Evolutionary conservation across 1,140 invertebrate genomes (phyloP), one percentile per base, ranked within the genome.

Genomic region (Atta colombica): DNA sequence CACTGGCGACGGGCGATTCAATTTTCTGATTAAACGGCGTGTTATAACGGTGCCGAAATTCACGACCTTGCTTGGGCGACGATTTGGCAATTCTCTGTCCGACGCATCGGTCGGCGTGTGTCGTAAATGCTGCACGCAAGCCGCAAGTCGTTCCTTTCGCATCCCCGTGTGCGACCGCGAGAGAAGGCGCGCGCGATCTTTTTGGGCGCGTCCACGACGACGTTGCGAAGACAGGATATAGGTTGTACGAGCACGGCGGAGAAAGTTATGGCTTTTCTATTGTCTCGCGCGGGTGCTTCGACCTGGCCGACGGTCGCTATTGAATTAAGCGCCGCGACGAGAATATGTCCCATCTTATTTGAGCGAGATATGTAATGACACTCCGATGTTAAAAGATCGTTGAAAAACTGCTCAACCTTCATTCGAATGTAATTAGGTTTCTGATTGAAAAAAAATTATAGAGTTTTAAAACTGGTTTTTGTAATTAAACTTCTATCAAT

Each of bases 221-320:
- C 69, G 61, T 39, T 58, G 55, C 84, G 49, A 63, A 68, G 87
- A 90, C 89, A 86, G 86, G 88, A 91, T 91, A 88, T 90, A 90
- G 61, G 69, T 84, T 84, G 80, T 63, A 55, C 80, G 82, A 60
- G 71, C 49, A 61, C 77, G 82, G 82, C 88, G 91, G 94, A 93
- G 94, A 94, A 94, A 94, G 94, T 94, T 94, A 94, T 94, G 90
- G 93, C 92, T 93, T 94, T 93, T 94, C 94, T 93, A 94, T 94
- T 94, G 93, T 94, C 94, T 94, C 93, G 92, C 93, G 93, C 87
- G 89, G 74, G 60, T 87, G 88, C 88, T 68, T 71, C 77, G 88
- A 90, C 88, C 88, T 77, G 84, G 77, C 69, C 75, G 82, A 75
- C 86, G 68, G 53, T 65, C 77, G 88, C 49, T 49, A 78, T 89